A percentile compares a stretch with the other conserved stretches of the same genome.
Conservation (phyloP, 2,113 vertebrate species). For the Lophius piscatorius region DNA sequence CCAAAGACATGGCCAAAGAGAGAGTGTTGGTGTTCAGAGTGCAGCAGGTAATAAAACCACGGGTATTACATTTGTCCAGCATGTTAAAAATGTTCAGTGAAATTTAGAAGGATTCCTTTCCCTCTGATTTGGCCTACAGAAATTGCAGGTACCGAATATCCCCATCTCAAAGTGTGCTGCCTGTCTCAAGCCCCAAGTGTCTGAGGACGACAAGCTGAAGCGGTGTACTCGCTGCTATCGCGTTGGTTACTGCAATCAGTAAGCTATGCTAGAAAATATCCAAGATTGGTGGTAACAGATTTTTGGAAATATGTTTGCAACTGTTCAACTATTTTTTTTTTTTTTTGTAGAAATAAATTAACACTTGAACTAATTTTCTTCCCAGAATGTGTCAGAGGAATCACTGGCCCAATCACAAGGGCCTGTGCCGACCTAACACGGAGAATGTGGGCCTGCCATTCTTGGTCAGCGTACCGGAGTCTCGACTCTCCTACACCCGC, state of each 20-base stretch:
- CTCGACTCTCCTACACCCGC: conserved; percentile 89
- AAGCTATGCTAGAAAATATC: conserved; percentile 78
- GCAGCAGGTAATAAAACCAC: conserved; percentile 85
- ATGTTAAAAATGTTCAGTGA: background rate
- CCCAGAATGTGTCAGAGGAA: conserved; percentile 90
- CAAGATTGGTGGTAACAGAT: background rate
- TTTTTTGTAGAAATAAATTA: too few relatives aligned
- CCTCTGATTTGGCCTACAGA: conserved; percentile 71
- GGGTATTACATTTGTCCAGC: background rate
- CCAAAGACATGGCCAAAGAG: conserved; percentile 94
- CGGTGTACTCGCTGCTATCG: conserved; percentile 97
- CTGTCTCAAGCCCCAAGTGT: conserved; percentile 91
- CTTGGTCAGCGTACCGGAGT: conserved; percentile 91
- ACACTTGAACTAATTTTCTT: background rate
- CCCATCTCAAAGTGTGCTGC: conserved; percentile 92
- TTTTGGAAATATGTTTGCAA: background rate
- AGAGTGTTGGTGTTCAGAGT: conserved; percentile 90
- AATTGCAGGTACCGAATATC: conserved; percentile 91
- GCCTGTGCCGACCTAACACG: conserved; percentile 83
- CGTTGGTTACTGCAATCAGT: conserved; percentile 99
- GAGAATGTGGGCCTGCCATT: conserved; percentile 96
- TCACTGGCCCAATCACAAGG: conserved; percentile 94
- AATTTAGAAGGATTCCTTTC: background rate
- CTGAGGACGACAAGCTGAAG: conserved; percentile 93
- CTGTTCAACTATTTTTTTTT: too few relatives aligned